Base-by-base conservation (phyloP, 2,113 vertebrate species). In the Pheucticus melanocephalus region DNA sequence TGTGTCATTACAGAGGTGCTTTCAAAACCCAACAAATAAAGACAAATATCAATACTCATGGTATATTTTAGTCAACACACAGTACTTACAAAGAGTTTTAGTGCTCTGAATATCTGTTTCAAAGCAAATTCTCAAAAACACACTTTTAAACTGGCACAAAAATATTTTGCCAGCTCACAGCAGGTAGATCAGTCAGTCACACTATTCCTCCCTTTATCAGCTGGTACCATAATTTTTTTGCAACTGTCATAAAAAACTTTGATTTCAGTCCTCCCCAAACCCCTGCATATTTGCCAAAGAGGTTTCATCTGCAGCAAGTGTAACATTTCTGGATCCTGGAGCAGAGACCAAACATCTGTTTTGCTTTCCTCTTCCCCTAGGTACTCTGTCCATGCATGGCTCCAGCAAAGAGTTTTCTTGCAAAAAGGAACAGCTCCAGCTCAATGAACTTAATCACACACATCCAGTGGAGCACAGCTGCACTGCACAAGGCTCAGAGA, bases 1-100 rank as follows among this genome's bases (percentile, higher is more conserved):
- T 14, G 73, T 39, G 31, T 72, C 69, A 86, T 86, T 83, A 92
- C 53, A 80, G 6, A 84, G 64, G 33, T 15, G 7, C 81, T 57
- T 66, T 59, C 72, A 94, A 95, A 94, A 91, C 51, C 45, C 83
- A 84, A 86, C 69, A 95, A 94, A 81, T 81, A 88, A 85, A 54
- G 8, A 93, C 35, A 96, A 78, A 48, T 80, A 94, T 53, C 23
- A 89, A 30, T 33, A 82, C 15, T 65, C 42, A 80, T 5, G 48
- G 31, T 28, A 82, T 24, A 69, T 33, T 97, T 82, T 79, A 90
- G 82, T 33, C 24, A 88, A 71, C 27, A 84, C 15, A 78, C 2
- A 35, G 27, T 31, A 88, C 45, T 82, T 76, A 56, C 18, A 66
- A 73, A 60, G 11, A 12, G 10, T 69, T 92, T 87, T 37, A 89